These are phyloP conservation scores for Luehdorfia chinensis DNA, from an alignment of 1,140 invertebrate genomes.

Conservation along the genomic window DNA sequence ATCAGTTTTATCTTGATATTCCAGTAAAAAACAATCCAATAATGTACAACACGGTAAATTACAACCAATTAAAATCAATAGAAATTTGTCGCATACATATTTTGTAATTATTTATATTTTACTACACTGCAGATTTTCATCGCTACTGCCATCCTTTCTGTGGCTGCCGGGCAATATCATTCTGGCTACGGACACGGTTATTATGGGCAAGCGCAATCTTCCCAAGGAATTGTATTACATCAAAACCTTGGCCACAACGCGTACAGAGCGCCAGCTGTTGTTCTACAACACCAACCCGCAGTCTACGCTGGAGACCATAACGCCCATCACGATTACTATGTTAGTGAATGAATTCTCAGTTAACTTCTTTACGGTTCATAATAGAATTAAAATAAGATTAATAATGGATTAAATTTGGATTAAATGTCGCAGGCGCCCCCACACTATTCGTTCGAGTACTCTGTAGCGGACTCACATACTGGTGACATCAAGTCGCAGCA, in stretches of 20 bases:
- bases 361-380: too few relatives aligned
- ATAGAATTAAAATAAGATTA: too few relatives aligned
- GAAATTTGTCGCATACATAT: too few relatives aligned
- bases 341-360: too few relatives aligned
- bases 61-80: too few relatives aligned
- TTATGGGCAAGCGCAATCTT: constrained; percentile 38
- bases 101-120: too few relatives aligned
- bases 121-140: constrained; percentile 33
- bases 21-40: too few relatives aligned
- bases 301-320: constrained; percentile 25
- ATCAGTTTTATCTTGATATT: too few relatives aligned
- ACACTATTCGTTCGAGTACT: constrained; percentile 38
- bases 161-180: constrained; percentile 16
- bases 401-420: constrained; percentile 31
- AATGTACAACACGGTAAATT: too few relatives aligned
- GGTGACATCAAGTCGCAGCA: constrained; percentile 78
- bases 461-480: constrained; percentile 65
- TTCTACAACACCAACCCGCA: constrained; percentile 1
- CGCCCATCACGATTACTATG: constrained; percentile 35
- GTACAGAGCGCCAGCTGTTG: constrained; percentile 4
- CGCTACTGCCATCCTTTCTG: constrained; percentile 22
- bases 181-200: constrained; percentile 18
- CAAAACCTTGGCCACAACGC: constrained; percentile 1
- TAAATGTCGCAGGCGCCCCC: constrained; percentile 31
- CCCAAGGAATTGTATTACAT: constrained; percentile 34